Evolutionary conservation across 2,113 vertebrate species (phyloP).

Genomic region (Willisornis vidua): DNA sequence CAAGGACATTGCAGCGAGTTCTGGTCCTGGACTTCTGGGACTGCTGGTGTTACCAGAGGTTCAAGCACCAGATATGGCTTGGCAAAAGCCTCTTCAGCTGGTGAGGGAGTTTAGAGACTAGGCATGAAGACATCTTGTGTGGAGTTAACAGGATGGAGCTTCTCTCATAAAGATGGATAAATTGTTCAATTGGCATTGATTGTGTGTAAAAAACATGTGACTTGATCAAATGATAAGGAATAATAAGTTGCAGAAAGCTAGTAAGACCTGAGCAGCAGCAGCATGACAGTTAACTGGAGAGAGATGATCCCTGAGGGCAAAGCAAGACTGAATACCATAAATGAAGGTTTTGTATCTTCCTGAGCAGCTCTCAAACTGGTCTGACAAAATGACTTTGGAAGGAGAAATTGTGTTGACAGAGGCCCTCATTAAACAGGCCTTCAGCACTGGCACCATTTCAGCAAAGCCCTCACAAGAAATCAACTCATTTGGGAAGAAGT

Average conservation of each 20-base stretch:
- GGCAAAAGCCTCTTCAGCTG: neutral
- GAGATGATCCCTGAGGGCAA: slow-evolving; percentile 14
- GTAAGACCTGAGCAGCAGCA: slow-evolving; percentile 14
- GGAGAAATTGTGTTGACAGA: neutral
- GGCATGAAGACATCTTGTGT: neutral
- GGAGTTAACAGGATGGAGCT: neutral
- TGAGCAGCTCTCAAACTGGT: neutral
- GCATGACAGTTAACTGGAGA: slow-evolving; percentile 37
- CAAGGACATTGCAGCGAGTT: neutral
- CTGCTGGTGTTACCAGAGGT: neutral
- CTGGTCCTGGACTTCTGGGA: neutral
- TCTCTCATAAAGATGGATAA: neutral
- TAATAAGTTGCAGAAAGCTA: slow-evolving; percentile 23
- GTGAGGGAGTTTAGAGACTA: neutral
- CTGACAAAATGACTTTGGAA: neutral
- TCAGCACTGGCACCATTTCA: neutral
- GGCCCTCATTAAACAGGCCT: neutral
- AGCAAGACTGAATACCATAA: neutral
- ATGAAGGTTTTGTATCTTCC: neutral
- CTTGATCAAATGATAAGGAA: neutral
- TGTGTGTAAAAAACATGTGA: neutral
- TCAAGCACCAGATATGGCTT: neutral
- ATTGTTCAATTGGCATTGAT: neutral
- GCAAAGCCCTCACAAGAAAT: neutral
- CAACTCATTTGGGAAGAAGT: neutral